Percentiles rank a stretch among this genome's conserved stretches.
Evolutionary conservation across 1,140 invertebrate species (phyloP).

Genomic region (Hirudo medicinalis): DNA sequence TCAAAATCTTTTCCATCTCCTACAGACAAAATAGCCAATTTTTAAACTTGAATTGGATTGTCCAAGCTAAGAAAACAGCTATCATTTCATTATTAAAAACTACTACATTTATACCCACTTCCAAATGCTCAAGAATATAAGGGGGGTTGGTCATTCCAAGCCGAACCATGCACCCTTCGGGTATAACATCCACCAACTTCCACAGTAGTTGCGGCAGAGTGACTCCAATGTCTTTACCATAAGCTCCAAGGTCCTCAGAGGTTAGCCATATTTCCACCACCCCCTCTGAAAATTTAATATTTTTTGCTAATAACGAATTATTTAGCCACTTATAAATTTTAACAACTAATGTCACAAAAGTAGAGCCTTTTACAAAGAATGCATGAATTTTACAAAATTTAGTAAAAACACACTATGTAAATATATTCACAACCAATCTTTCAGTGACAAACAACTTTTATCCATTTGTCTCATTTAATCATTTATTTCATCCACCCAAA

Average conservation of each 20-base stretch:
- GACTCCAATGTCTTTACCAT: conserved; percentile 81
- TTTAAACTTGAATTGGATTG: background rate
- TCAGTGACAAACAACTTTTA: too few species aligned
- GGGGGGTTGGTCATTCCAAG: conserved; percentile 97
- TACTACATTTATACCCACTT: conserved; percentile 39
- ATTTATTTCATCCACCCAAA: background rate
- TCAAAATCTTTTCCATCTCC: conserved; percentile 75
- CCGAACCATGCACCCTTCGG: conserved; percentile 70
- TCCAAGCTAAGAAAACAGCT: background rate
- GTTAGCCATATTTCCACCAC: conserved; percentile 96
- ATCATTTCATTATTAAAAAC: background rate
- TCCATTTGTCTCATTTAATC: background rate
- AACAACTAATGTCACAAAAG: too few species aligned
- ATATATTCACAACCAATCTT: too few species aligned
- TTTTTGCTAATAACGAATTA: background rate
- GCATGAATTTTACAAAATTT: too few species aligned
- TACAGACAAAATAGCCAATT: conserved; percentile 29
- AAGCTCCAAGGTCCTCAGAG: conserved; percentile 93
- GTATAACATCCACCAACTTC: conserved; percentile 76
- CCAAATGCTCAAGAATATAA: conserved; percentile 85
- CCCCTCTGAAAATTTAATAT: conserved; percentile 57
- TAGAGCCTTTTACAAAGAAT: background rate
- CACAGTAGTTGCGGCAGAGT: conserved; percentile 71
- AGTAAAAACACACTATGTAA: too few species aligned
- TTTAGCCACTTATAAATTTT: too few species aligned